Conservation (phyloP, 2,888 invertebrate species). For the Chrysomela aeneicollis region DNA sequence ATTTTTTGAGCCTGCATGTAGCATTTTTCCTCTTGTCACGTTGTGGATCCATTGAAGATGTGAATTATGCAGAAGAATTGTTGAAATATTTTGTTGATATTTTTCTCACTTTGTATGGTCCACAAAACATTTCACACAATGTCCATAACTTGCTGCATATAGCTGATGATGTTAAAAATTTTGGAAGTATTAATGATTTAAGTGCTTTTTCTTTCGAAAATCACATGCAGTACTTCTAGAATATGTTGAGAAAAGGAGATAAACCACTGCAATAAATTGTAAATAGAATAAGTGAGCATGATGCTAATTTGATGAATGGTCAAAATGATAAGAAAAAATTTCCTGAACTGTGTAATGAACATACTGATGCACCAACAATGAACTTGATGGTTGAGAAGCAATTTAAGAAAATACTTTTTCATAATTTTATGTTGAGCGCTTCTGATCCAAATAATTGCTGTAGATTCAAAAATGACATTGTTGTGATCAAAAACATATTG, state of each 20-base stretch:
- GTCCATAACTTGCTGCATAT: slow-evolving; percentile 23
- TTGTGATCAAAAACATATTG: not conserved
- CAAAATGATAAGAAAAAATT: not conserved
- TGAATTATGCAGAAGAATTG: slow-evolving; percentile 31
- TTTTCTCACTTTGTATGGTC: slow-evolving; percentile 36
- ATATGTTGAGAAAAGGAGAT: slow-evolving; percentile 15
- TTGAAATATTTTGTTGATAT: slow-evolving; percentile 35
- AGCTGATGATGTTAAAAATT: slow-evolving; percentile 28
- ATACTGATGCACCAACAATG: not conserved
- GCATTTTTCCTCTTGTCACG: slow-evolving; percentile 3
- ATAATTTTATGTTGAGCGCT: not conserved
- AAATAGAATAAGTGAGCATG: slow-evolving; percentile 10
- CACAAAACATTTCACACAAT: slow-evolving; percentile 42
- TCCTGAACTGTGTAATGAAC: not conserved
- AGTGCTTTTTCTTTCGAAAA: slow-evolving; percentile 34
- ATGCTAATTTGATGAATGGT: not conserved
- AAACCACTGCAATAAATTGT: slow-evolving; percentile 30
- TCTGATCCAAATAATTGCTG: slow-evolving; percentile 3
- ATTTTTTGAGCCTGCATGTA: slow-evolving; percentile 15
- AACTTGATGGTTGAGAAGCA: slow-evolving; percentile 1
- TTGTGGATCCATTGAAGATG: slow-evolving; percentile 14
- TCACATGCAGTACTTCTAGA: slow-evolving; percentile 26
- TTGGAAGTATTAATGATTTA: slow-evolving; percentile 28
- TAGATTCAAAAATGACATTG: not conserved
- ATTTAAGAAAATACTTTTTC: not conserved